Evolutionary conservation across 2,888 invertebrate species (phyloP).

Genomic region (Cheilosia pagana): DNA sequence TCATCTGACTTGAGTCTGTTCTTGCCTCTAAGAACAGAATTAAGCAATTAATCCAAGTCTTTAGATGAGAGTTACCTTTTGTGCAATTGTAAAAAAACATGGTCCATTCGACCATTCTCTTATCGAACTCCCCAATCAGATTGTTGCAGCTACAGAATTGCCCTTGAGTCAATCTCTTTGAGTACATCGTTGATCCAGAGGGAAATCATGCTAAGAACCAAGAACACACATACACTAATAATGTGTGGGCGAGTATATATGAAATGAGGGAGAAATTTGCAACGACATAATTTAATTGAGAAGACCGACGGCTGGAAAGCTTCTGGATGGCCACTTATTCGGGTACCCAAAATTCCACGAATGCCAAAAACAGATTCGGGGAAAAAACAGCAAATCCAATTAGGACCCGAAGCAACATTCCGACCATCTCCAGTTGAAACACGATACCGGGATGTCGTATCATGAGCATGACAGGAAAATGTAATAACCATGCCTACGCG

Average conservation of each 20-base stretch:
- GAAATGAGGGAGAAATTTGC: background rate
- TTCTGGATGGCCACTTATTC: background rate
- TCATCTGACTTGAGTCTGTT: background rate
- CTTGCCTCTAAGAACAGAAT: background rate
- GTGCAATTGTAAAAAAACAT: background rate
- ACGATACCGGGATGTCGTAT: slow-evolving; percentile 5
- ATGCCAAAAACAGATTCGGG: slow-evolving; percentile 31
- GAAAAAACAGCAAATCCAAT: slow-evolving; percentile 23
- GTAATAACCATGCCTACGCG: slow-evolving; percentile 3
- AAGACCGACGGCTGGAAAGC: background rate
- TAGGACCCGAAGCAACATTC: slow-evolving; percentile 33
- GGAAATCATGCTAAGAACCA: slow-evolving; percentile 43
- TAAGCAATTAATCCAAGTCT: background rate
- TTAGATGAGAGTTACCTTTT: background rate
- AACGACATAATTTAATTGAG: background rate
- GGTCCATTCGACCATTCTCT: background rate
- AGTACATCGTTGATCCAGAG: slow-evolving; percentile 4
- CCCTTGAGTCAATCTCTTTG: slow-evolving; percentile 38
- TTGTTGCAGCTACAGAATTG: slow-evolving; percentile 20
- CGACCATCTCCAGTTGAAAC: slow-evolving; percentile 17
- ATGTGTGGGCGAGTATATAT: background rate
- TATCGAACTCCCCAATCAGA: background rate
- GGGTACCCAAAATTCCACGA: slow-evolving; percentile 10
- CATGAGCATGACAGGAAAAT: slow-evolving; percentile 44
- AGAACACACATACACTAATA: background rate